Evolutionary conservation across 2,888 invertebrate genomes (phyloP).

Genomic region (Scaptomyza caliginosa): DNA sequence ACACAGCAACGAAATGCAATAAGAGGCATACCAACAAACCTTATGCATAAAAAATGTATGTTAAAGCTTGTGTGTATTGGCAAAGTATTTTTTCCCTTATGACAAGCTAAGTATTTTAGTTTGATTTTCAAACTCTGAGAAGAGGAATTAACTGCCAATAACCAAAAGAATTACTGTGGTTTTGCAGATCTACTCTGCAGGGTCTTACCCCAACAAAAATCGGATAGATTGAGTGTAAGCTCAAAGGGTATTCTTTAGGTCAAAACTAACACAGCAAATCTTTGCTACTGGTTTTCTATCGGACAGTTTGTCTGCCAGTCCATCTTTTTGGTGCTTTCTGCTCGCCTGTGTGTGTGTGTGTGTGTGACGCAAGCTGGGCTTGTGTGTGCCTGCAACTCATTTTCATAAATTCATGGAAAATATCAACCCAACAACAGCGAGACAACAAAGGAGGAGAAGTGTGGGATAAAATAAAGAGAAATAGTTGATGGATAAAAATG

Average conservation of each 20-base stretch:
- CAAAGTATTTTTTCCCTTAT: too few relatives aligned
- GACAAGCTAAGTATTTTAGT: too few relatives aligned
- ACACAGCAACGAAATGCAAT: not conserved
- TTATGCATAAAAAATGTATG: not conserved
- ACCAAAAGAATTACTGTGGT: too few relatives aligned
- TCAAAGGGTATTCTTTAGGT: conserved; percentile 11
- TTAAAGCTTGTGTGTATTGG: not conserved
- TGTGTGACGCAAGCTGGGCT: conserved; percentile 60
- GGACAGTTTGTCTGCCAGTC: conserved; percentile 17
- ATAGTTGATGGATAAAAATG: conserved; percentile 56
- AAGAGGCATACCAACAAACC: not conserved
- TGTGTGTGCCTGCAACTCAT: conserved; percentile 57
- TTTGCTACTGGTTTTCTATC: conserved; percentile 22
- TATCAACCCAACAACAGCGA: conserved; percentile 8
- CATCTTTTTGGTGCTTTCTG: conserved; percentile 24
- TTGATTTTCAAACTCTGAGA: too few relatives aligned
- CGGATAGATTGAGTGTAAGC: too few relatives aligned
- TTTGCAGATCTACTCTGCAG: too few relatives aligned
- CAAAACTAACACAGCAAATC: not conserved
- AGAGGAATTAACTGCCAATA: too few relatives aligned
- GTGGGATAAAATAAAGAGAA: conserved; percentile 22
- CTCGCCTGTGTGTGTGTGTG: too few relatives aligned
- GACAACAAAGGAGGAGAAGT: not conserved
- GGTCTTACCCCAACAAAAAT: too few relatives aligned
- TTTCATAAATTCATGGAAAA: conserved; percentile 75